Conservation (phyloP, 2,888 invertebrate species). For the Gryllus longicercus region DNA sequence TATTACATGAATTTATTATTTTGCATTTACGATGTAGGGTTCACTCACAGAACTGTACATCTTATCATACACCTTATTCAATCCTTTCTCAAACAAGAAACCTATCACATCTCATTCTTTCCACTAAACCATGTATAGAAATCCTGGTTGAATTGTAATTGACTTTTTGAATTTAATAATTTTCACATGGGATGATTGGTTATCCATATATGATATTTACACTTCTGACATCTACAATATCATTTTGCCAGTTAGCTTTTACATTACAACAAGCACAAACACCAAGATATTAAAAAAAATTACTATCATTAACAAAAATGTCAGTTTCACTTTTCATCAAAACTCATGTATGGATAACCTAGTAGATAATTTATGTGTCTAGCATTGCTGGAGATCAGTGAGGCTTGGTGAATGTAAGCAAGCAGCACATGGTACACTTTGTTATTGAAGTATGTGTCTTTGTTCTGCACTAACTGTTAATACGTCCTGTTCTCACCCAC, state of each 20-base stretch:
- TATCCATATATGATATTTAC: conserved; percentile 3
- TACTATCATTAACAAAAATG: background rate
- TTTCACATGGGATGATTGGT: background rate
- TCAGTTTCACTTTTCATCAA: background rate
- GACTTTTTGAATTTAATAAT: conserved; percentile 6
- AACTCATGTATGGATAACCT: conserved; percentile 7
- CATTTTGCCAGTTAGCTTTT: background rate
- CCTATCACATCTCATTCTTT: background rate
- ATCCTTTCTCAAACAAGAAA: background rate
- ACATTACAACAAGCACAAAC: no score
- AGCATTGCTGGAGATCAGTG: background rate
- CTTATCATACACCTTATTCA: background rate
- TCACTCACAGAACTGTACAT: background rate
- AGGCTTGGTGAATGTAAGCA: conserved; percentile 21
- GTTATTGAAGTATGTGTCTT: conserved; percentile 47
- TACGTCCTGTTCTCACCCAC: conserved; percentile 37
- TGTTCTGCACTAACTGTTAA: conserved; percentile 52
- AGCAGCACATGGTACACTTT: conserved; percentile 17
- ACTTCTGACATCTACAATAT: conserved; percentile 3
- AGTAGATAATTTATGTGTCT: background rate
- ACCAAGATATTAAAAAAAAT: no score
- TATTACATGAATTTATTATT: no score
- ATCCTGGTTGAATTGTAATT: conserved; percentile 20
- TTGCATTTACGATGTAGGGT: background rate
- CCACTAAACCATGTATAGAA: background rate